These are phyloP conservation scores for Mormoops blainvillei DNA, from an alignment of 2,113 vertebrate species.

Conservation along the genomic window DNA sequence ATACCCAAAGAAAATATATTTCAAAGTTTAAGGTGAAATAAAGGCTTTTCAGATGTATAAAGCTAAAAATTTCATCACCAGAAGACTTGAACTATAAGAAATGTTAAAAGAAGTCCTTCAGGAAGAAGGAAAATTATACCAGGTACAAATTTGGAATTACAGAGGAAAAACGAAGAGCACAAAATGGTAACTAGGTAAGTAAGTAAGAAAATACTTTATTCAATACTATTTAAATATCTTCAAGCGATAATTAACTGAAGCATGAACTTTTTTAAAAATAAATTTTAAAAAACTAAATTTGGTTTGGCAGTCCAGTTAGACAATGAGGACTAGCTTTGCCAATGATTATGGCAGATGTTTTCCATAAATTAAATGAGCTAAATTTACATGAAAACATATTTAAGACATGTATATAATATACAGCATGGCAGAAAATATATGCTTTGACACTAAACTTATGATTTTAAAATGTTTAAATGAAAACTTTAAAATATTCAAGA, in stretches of 20 bases:
- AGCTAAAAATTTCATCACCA: neutral
- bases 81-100: neutral
- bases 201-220: neutral
- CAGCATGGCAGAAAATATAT: neutral
- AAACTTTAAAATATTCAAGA: neutral
- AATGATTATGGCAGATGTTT: neutral
- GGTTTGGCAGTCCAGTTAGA: neutral
- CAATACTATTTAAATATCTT: slow-evolving; percentile 7
- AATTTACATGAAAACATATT: neutral
- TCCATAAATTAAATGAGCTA: slow-evolving; percentile 16
- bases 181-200: neutral
- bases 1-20: neutral
- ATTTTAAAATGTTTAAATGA: neutral
- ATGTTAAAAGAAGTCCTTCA: neutral
- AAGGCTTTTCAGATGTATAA: neutral
- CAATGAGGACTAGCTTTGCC: neutral
- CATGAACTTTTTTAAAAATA: neutral
- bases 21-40: neutral
- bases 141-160: neutral
- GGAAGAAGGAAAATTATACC: neutral
- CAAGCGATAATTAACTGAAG: neutral
- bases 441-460: neutral
- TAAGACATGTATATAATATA: neutral
- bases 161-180: neutral
- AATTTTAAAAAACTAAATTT: neutral